Evolutionary conservation across 2,113 vertebrate species (phyloP), one percentile per base, ranked within the genome.

Genomic region (Poecilia latipinna): DNA sequence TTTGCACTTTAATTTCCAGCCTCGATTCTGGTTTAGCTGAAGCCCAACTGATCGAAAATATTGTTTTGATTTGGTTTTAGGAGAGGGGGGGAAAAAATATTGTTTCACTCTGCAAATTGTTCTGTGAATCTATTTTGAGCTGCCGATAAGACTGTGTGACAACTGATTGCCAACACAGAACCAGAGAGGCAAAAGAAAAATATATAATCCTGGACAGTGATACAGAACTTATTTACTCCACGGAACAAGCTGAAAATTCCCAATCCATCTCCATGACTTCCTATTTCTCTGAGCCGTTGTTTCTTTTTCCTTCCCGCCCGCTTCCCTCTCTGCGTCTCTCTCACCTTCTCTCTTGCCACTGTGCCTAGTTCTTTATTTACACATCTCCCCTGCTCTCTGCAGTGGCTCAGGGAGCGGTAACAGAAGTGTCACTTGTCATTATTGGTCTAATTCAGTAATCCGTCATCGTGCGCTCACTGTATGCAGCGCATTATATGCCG

Each of bases 391-490:
- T 37, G 81, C 88, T 89, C 87, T 91, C 91, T 86, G 89, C 89
- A 87, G 89, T 87, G 88, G 92, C 92, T 93, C 87, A 91, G 89
- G 85, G 89, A 94, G 91, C 92, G 92, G 94, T 95, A 95, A 95
- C 94, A 94, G 89, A 93, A 94, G 94, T 95, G 94, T 95, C 94
- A 95, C 93, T 94, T 95, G 94, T 94, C 94, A 94, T 95, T 95
- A 95, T 94, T 94, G 88, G 90, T 91, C 90, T 95, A 94, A 95
- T 95, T 94, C 93, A 91, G 94, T 95, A 94, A 95, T 95, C 94
- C 92, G 94, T 95, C 94, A 94, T 94, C 89, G 86, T 89, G 86
- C 86, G 75, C 91, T 89, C 91, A 91, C 93, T 94, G 91, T 93
- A 93, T 91, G 90, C 91, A 77, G 86, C 88, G 61, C 89, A 93